Base-by-base conservation (phyloP, 2,888 invertebrate genomes). In the Microctonus hyperodae region DNA sequence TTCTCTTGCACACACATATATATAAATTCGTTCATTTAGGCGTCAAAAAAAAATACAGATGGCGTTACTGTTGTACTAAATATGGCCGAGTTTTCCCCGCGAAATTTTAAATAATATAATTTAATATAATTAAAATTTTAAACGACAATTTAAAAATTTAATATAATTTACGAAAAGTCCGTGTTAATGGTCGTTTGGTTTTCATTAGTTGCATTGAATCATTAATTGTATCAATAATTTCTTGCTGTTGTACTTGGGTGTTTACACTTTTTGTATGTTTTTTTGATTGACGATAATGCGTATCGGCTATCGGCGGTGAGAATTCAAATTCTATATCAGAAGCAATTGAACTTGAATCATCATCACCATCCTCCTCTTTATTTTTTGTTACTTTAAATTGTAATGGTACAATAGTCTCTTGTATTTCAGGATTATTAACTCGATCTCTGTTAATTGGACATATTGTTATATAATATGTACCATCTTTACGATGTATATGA, bases 281-380 rank as follows among this genome's bases (percentile, higher is more conserved):
- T 55, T 72, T 76, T 20, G 64, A 71, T 40, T 64, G 61, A 40
- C 64, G 68, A n/a, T n/a, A n/a, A 4, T 70, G 72, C 58, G 69
- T 69, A 50, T 73, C 67, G 13, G 76, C 74, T 10, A 71, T 73
- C 0, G 79, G 78, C 20, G 78, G 78, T 33, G 76, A 75, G 59
- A 76, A 79, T 67, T 76, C 78, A 58, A 80, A 72, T 58, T 79
- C 76, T 70, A 80, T 73, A 48, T 80, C 79, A 3, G 77, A 76
- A 1, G 71, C 75, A 1, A 72, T 70, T 0, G 78, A 75, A 65
- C 73, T 64, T 4, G 73, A 70, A 16, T 28, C 63, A 7, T n/a
- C n/a, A 23, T 72, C 69, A 11, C 25, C 63, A 7, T n/a, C 11
- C n/a, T 72, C 69, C 9, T 75, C 75, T 22, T 69, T 69, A 23